A percentile compares a stretch with the other conserved stretches of the same genome.
These are phyloP conservation scores for Muraenolepis orangiensis DNA, from an alignment of 2,797 vertebrate genomes.

Conservation along the genomic window DNA sequence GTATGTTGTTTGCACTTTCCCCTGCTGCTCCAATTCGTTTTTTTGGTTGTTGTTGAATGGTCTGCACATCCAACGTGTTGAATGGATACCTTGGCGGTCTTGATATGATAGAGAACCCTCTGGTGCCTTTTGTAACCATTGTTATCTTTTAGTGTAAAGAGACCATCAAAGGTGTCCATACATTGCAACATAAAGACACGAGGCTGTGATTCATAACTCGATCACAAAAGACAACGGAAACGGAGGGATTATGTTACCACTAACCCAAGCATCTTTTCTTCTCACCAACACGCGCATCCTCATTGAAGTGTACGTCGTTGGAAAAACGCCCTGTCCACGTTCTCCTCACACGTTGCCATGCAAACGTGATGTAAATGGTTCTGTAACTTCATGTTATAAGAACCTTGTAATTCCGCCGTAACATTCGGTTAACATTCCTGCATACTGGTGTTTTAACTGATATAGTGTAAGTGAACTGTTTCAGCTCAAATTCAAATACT, in stretches of 20 bases:
- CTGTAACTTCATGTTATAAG: too few relatives aligned
- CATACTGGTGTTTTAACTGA: too few relatives aligned
- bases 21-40: background rate
- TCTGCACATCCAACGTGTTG: background rate
- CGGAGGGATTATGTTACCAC: background rate
- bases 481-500: too few relatives aligned
- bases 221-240: background rate
- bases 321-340: background rate
- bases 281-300: background rate
- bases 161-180: background rate
- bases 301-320: background rate
- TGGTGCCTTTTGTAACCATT: background rate
- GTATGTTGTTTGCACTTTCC: background rate
- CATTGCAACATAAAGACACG: background rate
- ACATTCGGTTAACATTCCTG: too few relatives aligned
- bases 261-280: background rate
- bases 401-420: too few relatives aligned
- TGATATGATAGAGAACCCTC: background rate
- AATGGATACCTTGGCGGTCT: background rate
- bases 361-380: too few relatives aligned
- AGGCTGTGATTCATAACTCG: background rate
- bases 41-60: background rate
- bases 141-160: background rate
- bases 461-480: too few relatives aligned
- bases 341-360: background rate